Base-by-base conservation (phyloP, 2,888 invertebrate species). In the Lathronympha strigana region DNA sequence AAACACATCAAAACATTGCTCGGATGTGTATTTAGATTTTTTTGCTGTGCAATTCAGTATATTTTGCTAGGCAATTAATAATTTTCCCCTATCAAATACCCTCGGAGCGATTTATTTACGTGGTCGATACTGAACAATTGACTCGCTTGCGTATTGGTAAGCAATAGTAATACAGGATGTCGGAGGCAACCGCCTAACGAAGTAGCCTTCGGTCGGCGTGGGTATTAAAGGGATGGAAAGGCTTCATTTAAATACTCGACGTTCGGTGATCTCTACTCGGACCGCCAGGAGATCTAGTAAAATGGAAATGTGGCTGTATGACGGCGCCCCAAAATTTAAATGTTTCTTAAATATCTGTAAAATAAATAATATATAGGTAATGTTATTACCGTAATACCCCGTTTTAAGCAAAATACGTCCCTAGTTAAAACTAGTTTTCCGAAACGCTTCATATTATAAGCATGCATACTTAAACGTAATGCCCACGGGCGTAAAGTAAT, bases 141-240 rank as follows among this genome's bases (percentile, higher is more conserved):
- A 47, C 47, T 47, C 47, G 23, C 21, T 5, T 1, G 23, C 47
- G 21, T 47, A 1, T 23, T n/a, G n/a, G 6, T n/a, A 21, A 21
- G 0, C 47, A 23, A 19, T 1, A 47, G 13, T 21, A 47, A 47
- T 23, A 47, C 13, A n/a, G 23, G n/a, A 47, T 23, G 17, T 51
- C 33, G 36, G 36, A 23, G 13, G 54, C 38, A 47, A 53, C 36
- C 60, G 66, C 47, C 60, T 66, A 66, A 66, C 54, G 66, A 66
- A 54, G 47, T 47, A 47, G 47, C 50, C 40, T 31, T 28, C 17
- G n/a, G 60, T 47, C 57, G 43, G 17, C 25, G 1, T 21, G 21
- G 23, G 45, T 43, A 64, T 57, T 38, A 64, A 47, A 53, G 15
- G 17, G 47, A 36, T 31, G 60, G 60, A 60, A 61, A 28, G 57